Base-by-base conservation (phyloP, 2,113 vertebrate genomes). In the Neoarius graeffei region DNA sequence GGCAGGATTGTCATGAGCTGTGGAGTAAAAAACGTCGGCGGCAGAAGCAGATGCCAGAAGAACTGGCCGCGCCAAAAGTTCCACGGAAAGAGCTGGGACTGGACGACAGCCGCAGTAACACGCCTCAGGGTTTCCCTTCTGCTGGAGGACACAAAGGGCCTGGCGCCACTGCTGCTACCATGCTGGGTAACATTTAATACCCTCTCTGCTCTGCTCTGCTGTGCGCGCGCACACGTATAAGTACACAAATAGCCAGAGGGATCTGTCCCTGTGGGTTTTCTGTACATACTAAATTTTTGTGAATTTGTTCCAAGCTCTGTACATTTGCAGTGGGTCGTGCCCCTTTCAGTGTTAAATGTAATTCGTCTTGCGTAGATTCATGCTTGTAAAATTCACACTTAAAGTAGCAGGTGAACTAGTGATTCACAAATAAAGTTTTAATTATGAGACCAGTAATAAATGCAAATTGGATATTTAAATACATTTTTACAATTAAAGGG, bases 1-100 rank as follows among this genome's bases (percentile, higher is more conserved):
- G 98, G 98, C 98, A 99, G 93, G 98, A 99, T 94, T 99, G 98
- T 92, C 98, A 99, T 82, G 98, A 99, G 91, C 93, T 99, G 83
- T 99, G 98, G 98, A 99, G 98, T 93, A 99, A 99, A 95, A 99
- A 99, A 69, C 96, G 98, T 1, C 95, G 98, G 91, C 94, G 98
- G 50, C 98, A 99, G 96, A 99, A 99, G 94, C 98, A 99, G 93
- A 96, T 98, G 95, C 96, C 96, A 0, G 98, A 99, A 93, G 98
- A 99, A 54, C 90, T 95, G 76, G 94, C 95, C 7, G 96, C 96
- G 66, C 88, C 97, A 0, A 99, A 99, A 94, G 96, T 96, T 25
- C 97, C 98, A 1, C 96, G 97, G 74, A 99, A 99, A 92, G 98
- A 99, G 91, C 94, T 98, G 83, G 96, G 98, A 71, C 95, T 97